Percentiles rank a stretch among this genome's conserved stretches.
Evolutionary conservation across 2,113 vertebrate species (phyloP).

Genomic region (Hyperopisus bebe): DNA sequence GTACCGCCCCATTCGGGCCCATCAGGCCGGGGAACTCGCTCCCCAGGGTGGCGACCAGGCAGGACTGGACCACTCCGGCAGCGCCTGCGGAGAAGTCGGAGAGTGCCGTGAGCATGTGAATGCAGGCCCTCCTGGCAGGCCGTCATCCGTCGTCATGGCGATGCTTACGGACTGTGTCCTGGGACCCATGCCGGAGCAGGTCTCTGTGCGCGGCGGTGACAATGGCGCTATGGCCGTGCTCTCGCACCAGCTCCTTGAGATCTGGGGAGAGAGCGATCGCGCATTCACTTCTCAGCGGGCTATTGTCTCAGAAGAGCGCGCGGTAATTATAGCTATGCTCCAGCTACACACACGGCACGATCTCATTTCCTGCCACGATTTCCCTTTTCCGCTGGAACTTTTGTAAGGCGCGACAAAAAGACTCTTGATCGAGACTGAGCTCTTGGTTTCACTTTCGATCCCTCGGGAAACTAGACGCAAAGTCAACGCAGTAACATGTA

Average conservation of each 20-base stretch:
- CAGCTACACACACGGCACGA: background rate
- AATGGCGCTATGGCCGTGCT: conserved; percentile 72
- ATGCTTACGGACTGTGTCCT: conserved; percentile 68
- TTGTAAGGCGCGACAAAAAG: background rate
- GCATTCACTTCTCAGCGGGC: too few relatives aligned
- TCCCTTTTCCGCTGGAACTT: background rate
- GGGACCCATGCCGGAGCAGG: conserved; percentile 67
- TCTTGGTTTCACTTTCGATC: background rate
- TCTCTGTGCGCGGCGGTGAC: conserved; percentile 72
- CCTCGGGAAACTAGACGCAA: background rate
- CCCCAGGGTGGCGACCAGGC: conserved; percentile 49
- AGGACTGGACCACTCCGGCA: conserved; percentile 49
- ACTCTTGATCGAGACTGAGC: background rate
- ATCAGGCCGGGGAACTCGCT: conserved; percentile 54
- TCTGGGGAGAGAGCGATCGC: conserved; percentile 47
- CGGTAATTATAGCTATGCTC: background rate
- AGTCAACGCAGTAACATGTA: background rate
- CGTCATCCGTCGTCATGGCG: background rate
- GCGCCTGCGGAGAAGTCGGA: conserved; percentile 40
- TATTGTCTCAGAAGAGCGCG: background rate
- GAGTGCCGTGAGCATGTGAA: background rate
- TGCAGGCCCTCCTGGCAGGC: background rate
- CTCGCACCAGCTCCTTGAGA: conserved; percentile 72
- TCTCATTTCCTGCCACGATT: background rate
- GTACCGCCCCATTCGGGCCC: conserved; percentile 45